phyloP scores from a whole-genome alignment of 2,113 vertebrate species.

The Ammodytes dubius region DNA sequence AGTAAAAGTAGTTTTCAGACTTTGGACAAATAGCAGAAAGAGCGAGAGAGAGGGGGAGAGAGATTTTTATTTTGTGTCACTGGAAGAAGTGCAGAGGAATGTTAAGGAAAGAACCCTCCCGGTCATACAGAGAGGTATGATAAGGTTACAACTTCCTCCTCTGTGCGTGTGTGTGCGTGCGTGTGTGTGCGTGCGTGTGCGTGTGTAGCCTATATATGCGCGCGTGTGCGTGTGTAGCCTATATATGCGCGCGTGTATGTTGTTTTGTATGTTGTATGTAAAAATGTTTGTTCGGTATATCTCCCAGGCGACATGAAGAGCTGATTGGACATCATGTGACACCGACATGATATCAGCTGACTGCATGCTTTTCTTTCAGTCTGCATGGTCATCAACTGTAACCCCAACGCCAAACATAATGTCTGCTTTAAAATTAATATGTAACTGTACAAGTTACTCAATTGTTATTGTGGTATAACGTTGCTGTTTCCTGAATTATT shows the following conservation, averaged over 20 bases:
- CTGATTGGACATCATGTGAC: constrained; percentile 58
- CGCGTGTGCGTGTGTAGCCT: not conserved
- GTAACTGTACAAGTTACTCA: no score
- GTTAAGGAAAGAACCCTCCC: constrained; percentile 83
- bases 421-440: not conserved
- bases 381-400: no score
- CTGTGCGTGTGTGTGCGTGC: no score
- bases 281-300: not conserved
- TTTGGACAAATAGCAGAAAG: not conserved
- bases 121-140: constrained; percentile 90
- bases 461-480: no score
- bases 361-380: not conserved
- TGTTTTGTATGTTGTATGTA: not conserved
- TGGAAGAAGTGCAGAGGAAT: constrained; percentile 74
- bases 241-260: not conserved
- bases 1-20: not conserved
- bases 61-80: no score
- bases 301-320: not conserved
- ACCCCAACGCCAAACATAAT: not conserved
- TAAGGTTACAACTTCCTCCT: not conserved
- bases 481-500: no score
- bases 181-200: no score
- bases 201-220: no score
- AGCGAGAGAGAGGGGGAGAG: no score
- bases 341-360: constrained; percentile 38